Evolutionary conservation across 2,888 invertebrate genomes (phyloP), one percentile per base, ranked within the genome.

Genomic region (Tinea semifulvella): DNA sequence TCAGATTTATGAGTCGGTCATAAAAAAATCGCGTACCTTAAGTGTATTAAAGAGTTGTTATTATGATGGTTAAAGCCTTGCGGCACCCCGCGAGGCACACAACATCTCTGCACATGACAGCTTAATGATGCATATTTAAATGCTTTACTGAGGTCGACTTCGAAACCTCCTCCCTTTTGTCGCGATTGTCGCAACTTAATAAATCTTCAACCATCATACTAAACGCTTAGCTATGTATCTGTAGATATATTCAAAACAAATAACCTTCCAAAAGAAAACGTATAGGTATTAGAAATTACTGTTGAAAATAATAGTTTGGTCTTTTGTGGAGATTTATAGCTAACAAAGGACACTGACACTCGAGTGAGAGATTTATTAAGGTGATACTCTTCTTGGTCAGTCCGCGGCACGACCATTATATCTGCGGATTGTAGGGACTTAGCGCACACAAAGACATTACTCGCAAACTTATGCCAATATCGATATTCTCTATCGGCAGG

Each of bases 301-400:
- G 38, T 17, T 38, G 38, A 17, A 38, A 38, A 38, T 38, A 38
- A 38, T 38, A 38, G 38, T 38, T 38, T 38, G 57, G 56, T 54
- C 52, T 53, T 56, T 59, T 48, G 48, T 46, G 47, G 53, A 58
- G 63, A 65, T 66, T 66, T 61, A 60, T 53, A 59, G 22, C 14
- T 40, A 31, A 18, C 31, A 56, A 50, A 54, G 50, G 57, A 53
- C 56, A 57, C 55, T 59, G 61, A 62, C 61, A 60, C 54, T 59
- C 49, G 48, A 58, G 53, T 52, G 56, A 51, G 54, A 60, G 63
- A 73, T 71, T 72, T 67, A 68, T 66, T 56, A 53, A 54, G 51
- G 52, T 52, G 54, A 48, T 53, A 49, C 52, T 42, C 54, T 54
- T 51, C 52, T 56, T 36, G 46, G 48, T 44, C 40, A 18, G 18